Conservation (phyloP, 2,113 vertebrate species). For the Oxygymnocypris stewartii region DNA sequence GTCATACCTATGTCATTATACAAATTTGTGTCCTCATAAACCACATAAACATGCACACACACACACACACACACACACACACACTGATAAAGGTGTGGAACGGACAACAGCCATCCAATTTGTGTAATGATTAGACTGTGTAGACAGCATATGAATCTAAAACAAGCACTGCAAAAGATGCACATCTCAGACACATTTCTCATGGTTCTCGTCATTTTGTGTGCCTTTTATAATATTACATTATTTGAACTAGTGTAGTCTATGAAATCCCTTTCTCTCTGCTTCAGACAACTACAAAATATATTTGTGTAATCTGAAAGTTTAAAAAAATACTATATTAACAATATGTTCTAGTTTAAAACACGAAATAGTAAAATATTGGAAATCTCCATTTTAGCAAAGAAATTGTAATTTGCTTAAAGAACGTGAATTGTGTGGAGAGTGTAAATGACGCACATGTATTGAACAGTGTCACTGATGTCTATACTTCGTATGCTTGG, state of each 20-base stretch:
- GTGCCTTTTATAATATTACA: background rate
- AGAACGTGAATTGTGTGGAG: background rate
- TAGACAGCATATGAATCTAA: background rate
- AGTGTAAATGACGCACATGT: background rate
- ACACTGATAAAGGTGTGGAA: constrained; percentile 34
- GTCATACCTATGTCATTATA: no score
- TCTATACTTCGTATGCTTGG: background rate
- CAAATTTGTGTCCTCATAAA: no score
- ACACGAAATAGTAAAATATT: background rate
- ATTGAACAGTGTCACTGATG: background rate
- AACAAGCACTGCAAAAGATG: background rate
- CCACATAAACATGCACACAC: background rate
- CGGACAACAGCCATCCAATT: background rate
- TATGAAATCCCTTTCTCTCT: background rate
- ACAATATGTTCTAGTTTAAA: background rate
- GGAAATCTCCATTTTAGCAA: background rate
- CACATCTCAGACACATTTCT: background rate
- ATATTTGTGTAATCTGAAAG: background rate
- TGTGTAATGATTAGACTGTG: constrained; percentile 7
- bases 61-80: constrained; percentile 21
- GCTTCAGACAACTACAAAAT: background rate
- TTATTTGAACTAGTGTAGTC: background rate
- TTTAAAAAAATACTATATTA: background rate
- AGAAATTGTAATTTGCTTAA: background rate
- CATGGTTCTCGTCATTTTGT: background rate